Percentiles rank a stretch among this genome's conserved stretches.
These are phyloP conservation scores for Autographa gamma DNA, from an alignment of 2,888 invertebrate genomes.

Conservation along the genomic window DNA sequence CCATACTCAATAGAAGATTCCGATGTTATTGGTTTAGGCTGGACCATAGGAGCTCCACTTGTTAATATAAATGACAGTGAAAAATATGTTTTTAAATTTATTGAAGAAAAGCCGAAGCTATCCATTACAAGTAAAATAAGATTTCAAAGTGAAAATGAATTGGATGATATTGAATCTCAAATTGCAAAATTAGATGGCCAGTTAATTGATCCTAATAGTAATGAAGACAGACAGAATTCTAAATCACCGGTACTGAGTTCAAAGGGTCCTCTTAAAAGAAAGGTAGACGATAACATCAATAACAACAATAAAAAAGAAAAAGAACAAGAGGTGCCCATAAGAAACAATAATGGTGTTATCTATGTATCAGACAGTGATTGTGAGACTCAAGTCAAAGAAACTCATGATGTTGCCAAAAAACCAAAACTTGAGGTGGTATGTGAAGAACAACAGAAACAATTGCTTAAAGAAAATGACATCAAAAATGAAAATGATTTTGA, in stretches of 20 bases:
- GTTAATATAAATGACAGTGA: constrained; percentile 72
- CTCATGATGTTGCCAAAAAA: constrained; percentile 60
- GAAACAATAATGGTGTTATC: constrained; percentile 62
- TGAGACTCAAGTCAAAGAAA: constrained; percentile 55
- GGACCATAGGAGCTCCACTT: constrained; percentile 71
- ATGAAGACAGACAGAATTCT: constrained; percentile 3
- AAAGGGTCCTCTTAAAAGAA: constrained; percentile 72
- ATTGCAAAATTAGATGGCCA: constrained; percentile 59
- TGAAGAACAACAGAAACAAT: constrained; percentile 56
- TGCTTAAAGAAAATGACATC: constrained; percentile 58
- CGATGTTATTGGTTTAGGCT: constrained; percentile 89
- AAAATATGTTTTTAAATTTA: constrained; percentile 79
- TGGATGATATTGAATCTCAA: constrained; percentile 68
- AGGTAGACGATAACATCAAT: constrained; percentile 57
- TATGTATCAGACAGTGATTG: constrained; percentile 74
- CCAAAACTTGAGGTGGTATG: constrained; percentile 64
- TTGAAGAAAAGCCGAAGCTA: constrained; percentile 58
- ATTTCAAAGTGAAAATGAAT: constrained; percentile 73
- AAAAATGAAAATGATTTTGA: constrained; percentile 76
- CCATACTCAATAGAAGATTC: constrained; percentile 75
- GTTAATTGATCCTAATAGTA: constrained; percentile 16
- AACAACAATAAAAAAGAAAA: constrained; percentile 56
- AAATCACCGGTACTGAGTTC: constrained; percentile 56
- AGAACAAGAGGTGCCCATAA: constrained; percentile 23
- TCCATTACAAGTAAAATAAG: constrained; percentile 65